Percentiles rank a stretch among this genome's conserved stretches.
phyloP scores from a whole-genome alignment of 2,888 invertebrate genomes.

The Calliopum simillimum region DNA sequence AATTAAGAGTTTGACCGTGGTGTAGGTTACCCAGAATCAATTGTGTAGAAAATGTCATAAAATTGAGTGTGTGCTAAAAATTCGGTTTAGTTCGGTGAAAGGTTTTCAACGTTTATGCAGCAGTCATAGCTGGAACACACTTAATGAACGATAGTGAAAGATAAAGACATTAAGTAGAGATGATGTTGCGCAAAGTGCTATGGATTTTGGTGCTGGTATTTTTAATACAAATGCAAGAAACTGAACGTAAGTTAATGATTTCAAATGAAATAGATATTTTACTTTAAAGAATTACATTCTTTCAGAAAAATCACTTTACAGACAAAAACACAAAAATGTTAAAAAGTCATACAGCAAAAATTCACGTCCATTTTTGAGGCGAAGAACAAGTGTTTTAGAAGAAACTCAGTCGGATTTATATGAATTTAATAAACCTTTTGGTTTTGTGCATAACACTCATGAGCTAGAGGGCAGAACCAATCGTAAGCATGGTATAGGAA shows the following conservation, averaged over 20 bases:
- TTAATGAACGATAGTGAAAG: too few species aligned
- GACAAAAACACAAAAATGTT: not conserved
- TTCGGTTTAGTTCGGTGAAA: conserved; percentile 10
- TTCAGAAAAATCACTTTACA: not conserved
- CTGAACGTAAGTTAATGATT: not conserved
- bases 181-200: too few species aligned
- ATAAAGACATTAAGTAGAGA: too few species aligned
- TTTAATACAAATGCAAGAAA: too few species aligned
- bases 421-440: not conserved
- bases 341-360: not conserved
- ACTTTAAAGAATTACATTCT: not conserved
- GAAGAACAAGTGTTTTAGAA: too few species aligned
- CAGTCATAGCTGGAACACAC: too few species aligned
- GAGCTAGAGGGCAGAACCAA: not conserved
- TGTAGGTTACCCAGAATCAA: not conserved
- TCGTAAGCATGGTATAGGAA: not conserved
- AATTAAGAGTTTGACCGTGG: not conserved
- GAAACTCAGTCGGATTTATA: not conserved
- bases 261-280: too few species aligned
- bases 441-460: not conserved
- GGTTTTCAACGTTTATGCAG: too few species aligned
- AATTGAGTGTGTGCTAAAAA: not conserved
- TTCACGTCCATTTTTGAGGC: not conserved
- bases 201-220: too few species aligned
- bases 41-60: conserved; percentile 5